A percentile compares a stretch with the other conserved stretches of the same genome.
Conservation (phyloP, 2,888 invertebrate genomes). For the Phytoseiulus persimilis region DNA sequence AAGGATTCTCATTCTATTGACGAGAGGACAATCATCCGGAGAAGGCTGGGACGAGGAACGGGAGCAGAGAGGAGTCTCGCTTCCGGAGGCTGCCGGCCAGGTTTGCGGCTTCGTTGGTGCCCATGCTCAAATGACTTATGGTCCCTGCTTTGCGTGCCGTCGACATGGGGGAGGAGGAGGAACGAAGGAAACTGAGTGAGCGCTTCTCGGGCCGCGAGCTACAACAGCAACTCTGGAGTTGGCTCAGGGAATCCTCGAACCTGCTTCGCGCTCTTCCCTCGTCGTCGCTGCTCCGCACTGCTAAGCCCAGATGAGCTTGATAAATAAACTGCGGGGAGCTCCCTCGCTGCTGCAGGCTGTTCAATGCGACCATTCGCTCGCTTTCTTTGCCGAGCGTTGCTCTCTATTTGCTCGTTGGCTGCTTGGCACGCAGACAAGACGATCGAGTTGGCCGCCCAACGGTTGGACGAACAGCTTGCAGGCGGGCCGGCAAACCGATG, state of each 20-base stretch:
- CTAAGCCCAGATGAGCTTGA: slow-evolving; percentile 39
- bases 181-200: neutral
- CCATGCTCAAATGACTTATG: neutral
- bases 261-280: neutral
- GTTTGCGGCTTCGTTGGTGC: neutral
- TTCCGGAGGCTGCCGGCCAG: neutral
- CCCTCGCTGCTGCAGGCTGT: neutral
- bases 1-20: neutral
- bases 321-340: slow-evolving; percentile 21
- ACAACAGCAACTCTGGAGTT: neutral
- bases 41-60: neutral
- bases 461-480: neutral
- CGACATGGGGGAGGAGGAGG: neutral
- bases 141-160: neutral
- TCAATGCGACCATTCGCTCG: neutral
- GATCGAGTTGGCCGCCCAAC: neutral
- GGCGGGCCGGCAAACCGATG: neutral
- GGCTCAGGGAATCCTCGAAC: neutral
- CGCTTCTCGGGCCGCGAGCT: neutral
- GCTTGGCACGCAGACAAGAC: neutral
- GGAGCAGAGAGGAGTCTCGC: neutral
- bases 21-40: neutral
- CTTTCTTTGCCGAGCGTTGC: neutral
- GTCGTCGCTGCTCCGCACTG: neutral
- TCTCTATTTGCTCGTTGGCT: neutral